Conservation (phyloP, 2,888 invertebrate species). For the Tetranychus truncatus region DNA sequence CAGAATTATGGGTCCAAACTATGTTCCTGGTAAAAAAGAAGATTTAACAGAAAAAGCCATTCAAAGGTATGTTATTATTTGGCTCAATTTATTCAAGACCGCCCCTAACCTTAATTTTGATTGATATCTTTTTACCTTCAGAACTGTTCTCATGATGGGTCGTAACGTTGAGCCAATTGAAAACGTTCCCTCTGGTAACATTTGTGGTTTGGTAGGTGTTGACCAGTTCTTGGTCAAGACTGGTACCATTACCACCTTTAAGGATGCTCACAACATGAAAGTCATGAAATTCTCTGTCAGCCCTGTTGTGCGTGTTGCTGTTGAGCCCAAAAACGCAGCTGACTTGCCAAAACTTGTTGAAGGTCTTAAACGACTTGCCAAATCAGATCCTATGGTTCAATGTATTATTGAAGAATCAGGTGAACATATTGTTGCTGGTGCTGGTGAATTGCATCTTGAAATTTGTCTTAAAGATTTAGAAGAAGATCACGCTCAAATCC, state of each 20-base stretch:
- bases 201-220: slow-evolving; percentile 97
- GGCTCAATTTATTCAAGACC: neutral
- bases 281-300: slow-evolving; percentile 99
- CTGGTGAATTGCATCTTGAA: slow-evolving; percentile 97
- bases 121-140: neutral
- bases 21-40: slow-evolving; percentile 90
- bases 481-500: slow-evolving; percentile 98
- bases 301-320: slow-evolving; percentile 96
- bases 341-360: slow-evolving; percentile 97
- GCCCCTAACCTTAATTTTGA: slow-evolving; percentile 2
- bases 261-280: slow-evolving; percentile 97
- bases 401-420: slow-evolving; percentile 98
- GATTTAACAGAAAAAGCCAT: slow-evolving; percentile 97
- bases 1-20: slow-evolving; percentile 99
- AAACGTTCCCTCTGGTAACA: slow-evolving; percentile 97
- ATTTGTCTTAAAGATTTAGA: slow-evolving; percentile 98
- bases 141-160: slow-evolving; percentile 99
- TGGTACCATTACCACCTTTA: slow-evolving; percentile 94
- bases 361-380: slow-evolving; percentile 92
- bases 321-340: slow-evolving; percentile 96
- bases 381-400: slow-evolving; percentile 99
- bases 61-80: slow-evolving; percentile 44
- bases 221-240: slow-evolving; percentile 99
- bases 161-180: slow-evolving; percentile 98
- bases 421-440: slow-evolving; percentile 98